These are phyloP conservation scores for Galendromus occidentalis DNA, from an alignment of 1,140 invertebrate species.

Conservation along the genomic window DNA sequence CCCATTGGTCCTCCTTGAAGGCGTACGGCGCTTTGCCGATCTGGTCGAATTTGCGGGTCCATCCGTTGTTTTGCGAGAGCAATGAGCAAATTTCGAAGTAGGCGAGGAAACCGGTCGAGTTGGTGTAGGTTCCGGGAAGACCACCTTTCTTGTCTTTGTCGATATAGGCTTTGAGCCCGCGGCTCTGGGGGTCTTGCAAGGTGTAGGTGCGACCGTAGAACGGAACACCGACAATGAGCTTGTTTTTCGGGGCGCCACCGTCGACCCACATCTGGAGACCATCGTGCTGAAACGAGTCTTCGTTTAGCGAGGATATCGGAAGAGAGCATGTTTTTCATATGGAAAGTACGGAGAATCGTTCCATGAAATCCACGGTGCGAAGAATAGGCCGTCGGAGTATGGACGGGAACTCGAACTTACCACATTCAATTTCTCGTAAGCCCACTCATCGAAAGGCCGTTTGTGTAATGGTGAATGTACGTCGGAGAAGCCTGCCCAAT, in stretches of 20 bases:
- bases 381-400: not conserved
- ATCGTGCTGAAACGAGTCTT: slow-evolving; percentile 42
- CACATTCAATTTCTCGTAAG: slow-evolving; percentile 66
- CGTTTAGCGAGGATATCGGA: not conserved
- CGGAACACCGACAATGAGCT: slow-evolving; percentile 65
- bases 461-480: slow-evolving; percentile 62
- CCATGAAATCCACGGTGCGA: not conserved
- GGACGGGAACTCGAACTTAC: slow-evolving; percentile 36
- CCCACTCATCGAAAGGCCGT: slow-evolving; percentile 55
- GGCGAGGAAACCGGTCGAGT: slow-evolving; percentile 25
- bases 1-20: slow-evolving; percentile 68
- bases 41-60: slow-evolving; percentile 62
- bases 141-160: slow-evolving; percentile 50
- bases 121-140: slow-evolving; percentile 41
- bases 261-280: slow-evolving; percentile 62
- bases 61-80: slow-evolving; percentile 39
- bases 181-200: slow-evolving; percentile 51
- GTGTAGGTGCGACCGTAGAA: slow-evolving; percentile 67
- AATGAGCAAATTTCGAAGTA: slow-evolving; percentile 48
- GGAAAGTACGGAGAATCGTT: no score
- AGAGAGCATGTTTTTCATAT: no score
- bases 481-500: slow-evolving; percentile 74
- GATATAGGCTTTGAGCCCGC: slow-evolving; percentile 50
- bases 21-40: slow-evolving; percentile 58
- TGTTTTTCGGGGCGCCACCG: slow-evolving; percentile 61